Percentiles rank a stretch among this genome's conserved stretches.
These are phyloP conservation scores for Mantis religiosa DNA, from an alignment of 2,888 invertebrate species.

Conservation along the genomic window DNA sequence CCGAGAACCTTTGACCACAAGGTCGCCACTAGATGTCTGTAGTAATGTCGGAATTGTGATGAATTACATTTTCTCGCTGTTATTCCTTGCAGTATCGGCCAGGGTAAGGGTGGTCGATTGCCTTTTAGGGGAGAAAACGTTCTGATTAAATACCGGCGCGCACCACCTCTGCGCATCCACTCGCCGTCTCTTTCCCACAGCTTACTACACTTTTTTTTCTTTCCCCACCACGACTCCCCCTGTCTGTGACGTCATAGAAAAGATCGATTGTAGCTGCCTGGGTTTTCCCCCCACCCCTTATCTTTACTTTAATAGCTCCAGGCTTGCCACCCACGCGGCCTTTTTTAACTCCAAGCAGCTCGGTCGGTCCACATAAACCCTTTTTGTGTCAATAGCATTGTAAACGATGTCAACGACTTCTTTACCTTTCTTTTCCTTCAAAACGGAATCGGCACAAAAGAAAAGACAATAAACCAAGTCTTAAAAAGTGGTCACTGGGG, in stretches of 20 bases:
- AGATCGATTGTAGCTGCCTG: conserved; percentile 27
- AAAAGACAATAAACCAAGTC: background rate
- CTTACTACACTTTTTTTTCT: conserved; percentile 14
- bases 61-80: background rate
- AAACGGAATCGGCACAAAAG: background rate
- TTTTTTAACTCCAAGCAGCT: background rate
- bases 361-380: background rate
- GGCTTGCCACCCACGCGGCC: background rate
- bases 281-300: conserved; percentile 38
- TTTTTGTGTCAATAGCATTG: background rate
- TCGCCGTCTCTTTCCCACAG: conserved; percentile 8
- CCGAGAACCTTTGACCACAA: background rate
- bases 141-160: conserved; percentile 5
- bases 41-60: background rate
- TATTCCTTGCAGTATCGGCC: background rate
- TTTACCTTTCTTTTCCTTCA: background rate
- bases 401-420: background rate
- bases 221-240: conserved; percentile 3
- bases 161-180: conserved; percentile 32
- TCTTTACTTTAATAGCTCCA: conserved; percentile 18
- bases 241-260: conserved; percentile 30
- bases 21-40: background rate
- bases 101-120: background rate
- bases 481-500: too few relatives aligned
- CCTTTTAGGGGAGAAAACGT: background rate